Base-by-base conservation (phyloP, 2,888 invertebrate species). In the Nasonia oneida region DNA sequence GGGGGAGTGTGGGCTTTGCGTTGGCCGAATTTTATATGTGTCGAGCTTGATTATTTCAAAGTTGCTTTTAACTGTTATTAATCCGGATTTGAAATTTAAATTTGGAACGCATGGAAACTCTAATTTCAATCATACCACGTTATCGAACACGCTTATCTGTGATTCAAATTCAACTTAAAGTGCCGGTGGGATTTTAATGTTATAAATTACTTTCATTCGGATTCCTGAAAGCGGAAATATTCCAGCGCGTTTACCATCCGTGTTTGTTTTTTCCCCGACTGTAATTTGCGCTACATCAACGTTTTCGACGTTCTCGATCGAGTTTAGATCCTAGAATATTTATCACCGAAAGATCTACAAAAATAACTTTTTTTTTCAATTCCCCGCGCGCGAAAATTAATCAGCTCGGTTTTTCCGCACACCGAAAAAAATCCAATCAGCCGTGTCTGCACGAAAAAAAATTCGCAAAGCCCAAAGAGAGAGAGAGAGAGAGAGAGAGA, bases 131-230 rank as follows among this genome's bases (percentile, higher is more conserved):
- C 18, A 57, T 57, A 57, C 50, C 14, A 2, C 50, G 50, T 50
- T 53, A 53, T 18, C 47, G 10, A 42, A 3, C 18, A 5, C 18
- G 15, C 1, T 29, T 53, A 18, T 53, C 15, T 18, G 53, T 15
- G 15, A 33, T 80, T 73, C 23, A 23, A 80, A 80, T 80, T 70
- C 50, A 47, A 47, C 8, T 37, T 15, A 29, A 18, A 39, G 33
- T 47, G 57, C 71, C 42, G 23, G 78, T 78, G 50, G 18, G 57
- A 61, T 57, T 81, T 81, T 73, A 81, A 81, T 71, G 81, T 71
- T 73, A 81, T 81, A 81, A 81, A 81, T 73, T 73, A 73, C 73
- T 81, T 57, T 81, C 73, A 73, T 71, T 80, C n/a, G 39, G 47
- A 42, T 57, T 42, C 33, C 57, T 57, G 57, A 73, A 73, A 80